Percentiles rank a stretch among this genome's conserved stretches.
Conservation (phyloP, 2,113 vertebrate species). For the Ia io region DNA sequence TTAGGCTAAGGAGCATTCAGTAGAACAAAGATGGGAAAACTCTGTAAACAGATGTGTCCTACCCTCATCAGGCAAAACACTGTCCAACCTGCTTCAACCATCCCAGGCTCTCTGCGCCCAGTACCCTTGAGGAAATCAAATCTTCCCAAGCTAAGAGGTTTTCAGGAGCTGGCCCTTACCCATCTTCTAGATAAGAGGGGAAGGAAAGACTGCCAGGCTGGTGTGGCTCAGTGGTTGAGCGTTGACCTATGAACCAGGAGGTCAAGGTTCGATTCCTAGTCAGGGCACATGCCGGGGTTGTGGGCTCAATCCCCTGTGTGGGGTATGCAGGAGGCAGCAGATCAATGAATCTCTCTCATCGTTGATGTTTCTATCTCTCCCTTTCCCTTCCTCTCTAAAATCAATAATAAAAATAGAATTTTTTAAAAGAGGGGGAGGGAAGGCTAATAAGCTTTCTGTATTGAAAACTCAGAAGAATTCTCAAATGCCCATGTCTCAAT, state of each 20-base stretch:
- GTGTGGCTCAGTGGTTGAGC: no score
- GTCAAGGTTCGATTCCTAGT: no score
- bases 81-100: not conserved
- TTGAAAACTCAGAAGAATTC: not conserved
- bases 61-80: not conserved
- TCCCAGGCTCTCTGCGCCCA: not conserved
- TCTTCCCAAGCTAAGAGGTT: not conserved
- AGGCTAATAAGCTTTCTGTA: not conserved
- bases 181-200: not conserved
- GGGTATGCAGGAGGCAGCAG: no score
- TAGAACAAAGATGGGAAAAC: conserved; percentile 12
- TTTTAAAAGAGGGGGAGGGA: not conserved
- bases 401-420: no score
- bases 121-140: conserved; percentile 4
- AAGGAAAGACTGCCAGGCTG: not conserved
- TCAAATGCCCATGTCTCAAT: not conserved
- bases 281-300: no score
- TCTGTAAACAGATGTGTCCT: not conserved
- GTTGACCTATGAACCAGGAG: no score
- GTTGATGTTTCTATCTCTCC: no score
- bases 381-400: no score
- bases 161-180: not conserved
- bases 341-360: no score
- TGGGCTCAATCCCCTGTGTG: no score
- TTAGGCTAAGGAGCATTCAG: not conserved